Evolutionary conservation across 2,888 invertebrate species (phyloP).

Genomic region (Cantharis lateralis): DNA sequence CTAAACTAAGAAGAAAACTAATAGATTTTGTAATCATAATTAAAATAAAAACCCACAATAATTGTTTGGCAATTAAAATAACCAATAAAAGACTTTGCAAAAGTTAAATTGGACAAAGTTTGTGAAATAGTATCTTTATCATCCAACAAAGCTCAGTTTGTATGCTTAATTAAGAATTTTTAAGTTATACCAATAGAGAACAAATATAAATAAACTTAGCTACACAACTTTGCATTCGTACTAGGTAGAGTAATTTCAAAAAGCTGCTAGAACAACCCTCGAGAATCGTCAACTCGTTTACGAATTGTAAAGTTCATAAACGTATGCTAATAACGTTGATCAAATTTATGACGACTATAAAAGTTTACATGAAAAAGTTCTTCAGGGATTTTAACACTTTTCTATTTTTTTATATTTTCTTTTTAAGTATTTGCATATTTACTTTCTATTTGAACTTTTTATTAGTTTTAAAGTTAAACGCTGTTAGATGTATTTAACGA

Average conservation of each 20-base stretch:
- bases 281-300: conserved; percentile 40
- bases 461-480: conserved; percentile 28
- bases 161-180: background rate
- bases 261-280: conserved; percentile 28
- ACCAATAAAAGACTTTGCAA: too few species aligned
- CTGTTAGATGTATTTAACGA: conserved; percentile 23
- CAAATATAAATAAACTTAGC: background rate
- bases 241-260: conserved; percentile 35
- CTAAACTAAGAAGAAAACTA: too few species aligned
- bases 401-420: conserved; percentile 31
- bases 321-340: conserved; percentile 41
- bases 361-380: conserved; percentile 38
- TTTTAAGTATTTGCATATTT: conserved; percentile 37
- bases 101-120: too few species aligned
- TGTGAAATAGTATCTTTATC: background rate
- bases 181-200: background rate
- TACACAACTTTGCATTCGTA: conserved; percentile 36
- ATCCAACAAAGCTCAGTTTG: background rate
- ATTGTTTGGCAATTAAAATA: too few species aligned
- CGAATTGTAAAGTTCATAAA: conserved; percentile 41
- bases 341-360: conserved; percentile 40
- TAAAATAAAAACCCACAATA: too few species aligned
- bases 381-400: conserved; percentile 36
- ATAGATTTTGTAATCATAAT: too few species aligned
- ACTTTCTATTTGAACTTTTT: conserved; percentile 36